Evolutionary conservation across 2,888 invertebrate genomes (phyloP).

Genomic region (Craniophora ligustri): DNA sequence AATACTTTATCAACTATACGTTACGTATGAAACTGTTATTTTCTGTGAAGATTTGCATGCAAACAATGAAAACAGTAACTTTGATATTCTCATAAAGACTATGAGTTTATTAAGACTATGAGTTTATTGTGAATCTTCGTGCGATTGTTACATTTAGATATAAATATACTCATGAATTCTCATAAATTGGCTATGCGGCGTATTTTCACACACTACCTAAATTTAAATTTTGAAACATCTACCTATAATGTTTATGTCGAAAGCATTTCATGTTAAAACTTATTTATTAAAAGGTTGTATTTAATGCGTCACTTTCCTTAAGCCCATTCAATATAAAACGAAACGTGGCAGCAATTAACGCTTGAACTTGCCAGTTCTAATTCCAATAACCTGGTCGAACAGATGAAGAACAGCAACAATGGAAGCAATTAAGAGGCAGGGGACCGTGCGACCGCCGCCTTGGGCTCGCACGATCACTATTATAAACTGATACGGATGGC

Average conservation of each 20-base stretch:
- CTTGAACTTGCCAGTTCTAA: conserved; percentile 52
- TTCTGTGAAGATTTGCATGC: conserved; percentile 10
- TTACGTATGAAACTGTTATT: conserved; percentile 22
- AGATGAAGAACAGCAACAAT: conserved; percentile 54
- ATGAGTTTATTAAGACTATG: too few species aligned
- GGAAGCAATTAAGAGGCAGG: conserved; percentile 52
- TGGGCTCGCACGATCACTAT: conserved; percentile 34
- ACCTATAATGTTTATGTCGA: too few species aligned
- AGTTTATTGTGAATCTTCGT: too few species aligned
- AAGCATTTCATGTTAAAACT: neutral
- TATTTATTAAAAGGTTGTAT: neutral
- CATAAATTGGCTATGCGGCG: too few species aligned
- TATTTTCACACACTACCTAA: too few species aligned
- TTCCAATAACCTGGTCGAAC: conserved; percentile 51
- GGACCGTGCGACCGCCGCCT: conserved; percentile 55
- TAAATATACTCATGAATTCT: too few species aligned
- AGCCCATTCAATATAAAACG: conserved; percentile 10
- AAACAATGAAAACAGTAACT: conserved; percentile 12
- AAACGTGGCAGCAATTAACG: conserved; percentile 33
- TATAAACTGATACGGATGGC: conserved; percentile 32
- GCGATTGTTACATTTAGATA: too few species aligned
- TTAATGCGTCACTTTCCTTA: too few species aligned
- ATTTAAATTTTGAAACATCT: too few species aligned
- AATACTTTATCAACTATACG: conserved; percentile 10
- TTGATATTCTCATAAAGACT: neutral